Percentiles rank a stretch among this genome's conserved stretches.
These are phyloP conservation scores for Cyrtodaria siliqua DNA, from an alignment of 2,888 invertebrate species.

Conservation along the genomic window DNA sequence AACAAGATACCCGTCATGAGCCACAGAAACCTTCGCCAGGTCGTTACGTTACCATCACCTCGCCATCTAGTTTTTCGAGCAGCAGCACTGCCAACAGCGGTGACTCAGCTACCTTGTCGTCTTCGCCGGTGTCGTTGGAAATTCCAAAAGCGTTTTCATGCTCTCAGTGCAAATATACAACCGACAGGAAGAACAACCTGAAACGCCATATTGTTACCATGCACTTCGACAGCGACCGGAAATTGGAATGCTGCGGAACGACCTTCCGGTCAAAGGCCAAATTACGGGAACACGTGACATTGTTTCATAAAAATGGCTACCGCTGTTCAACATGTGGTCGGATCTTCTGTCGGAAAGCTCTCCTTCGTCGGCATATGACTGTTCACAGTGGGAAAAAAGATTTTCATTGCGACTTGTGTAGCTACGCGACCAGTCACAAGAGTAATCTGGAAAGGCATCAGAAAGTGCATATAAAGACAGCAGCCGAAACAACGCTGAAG, in stretches of 20 bases:
- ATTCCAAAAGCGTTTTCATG: conserved; percentile 57
- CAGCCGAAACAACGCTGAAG: neutral
- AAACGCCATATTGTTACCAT: conserved; percentile 86
- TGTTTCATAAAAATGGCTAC: conserved; percentile 85
- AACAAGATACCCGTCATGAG: too few species aligned
- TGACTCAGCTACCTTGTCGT: too few species aligned
- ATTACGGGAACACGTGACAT: conserved; percentile 84
- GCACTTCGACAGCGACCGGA: conserved; percentile 83
- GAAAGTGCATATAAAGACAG: conserved; percentile 74
- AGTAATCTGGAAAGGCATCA: conserved; percentile 86
- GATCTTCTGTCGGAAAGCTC: conserved; percentile 86
- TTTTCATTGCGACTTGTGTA: conserved; percentile 85
- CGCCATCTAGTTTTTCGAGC: too few species aligned
- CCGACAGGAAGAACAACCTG: conserved; percentile 85
- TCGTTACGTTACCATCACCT: too few species aligned
- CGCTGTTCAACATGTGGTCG: conserved; percentile 84
- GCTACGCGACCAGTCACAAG: conserved; percentile 86
- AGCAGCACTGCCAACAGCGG: too few species aligned
- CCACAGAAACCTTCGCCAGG: too few species aligned
- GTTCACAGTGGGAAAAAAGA: conserved; percentile 86
- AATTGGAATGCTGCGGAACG: conserved; percentile 84
- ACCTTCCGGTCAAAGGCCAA: conserved; percentile 85
- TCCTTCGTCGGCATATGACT: conserved; percentile 85
- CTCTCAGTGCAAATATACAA: conserved; percentile 82
- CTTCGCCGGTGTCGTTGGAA: neutral